Evolutionary conservation across 2,113 vertebrate genomes (phyloP), one percentile per base, ranked within the genome.

Genomic region (Rhinoderma darwinii): DNA sequence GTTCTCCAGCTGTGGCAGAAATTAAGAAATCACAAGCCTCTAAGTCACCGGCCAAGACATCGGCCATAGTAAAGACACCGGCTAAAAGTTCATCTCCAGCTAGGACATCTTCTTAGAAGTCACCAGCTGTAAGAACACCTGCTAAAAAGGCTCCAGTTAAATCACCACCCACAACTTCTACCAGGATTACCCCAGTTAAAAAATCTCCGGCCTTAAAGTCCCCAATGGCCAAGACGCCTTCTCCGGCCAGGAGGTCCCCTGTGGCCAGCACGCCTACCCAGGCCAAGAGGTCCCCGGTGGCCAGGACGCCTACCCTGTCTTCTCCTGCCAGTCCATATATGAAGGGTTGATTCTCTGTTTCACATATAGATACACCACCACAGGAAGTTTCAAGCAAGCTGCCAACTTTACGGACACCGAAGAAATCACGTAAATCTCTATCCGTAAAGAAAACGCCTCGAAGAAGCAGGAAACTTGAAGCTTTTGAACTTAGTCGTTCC

Each of bases 291-390:
- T 22, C 63, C 8, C 47, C 44, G 1, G 41, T 35, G 5, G 47
- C 17, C 35, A 76, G 32, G 35, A 78, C 12, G 25, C 89, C 89
- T 22, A 56, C n/a, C 3, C 56, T 4, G 7, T 4, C 14, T 11
- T 66, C 75, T 8, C 84, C 77, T 32, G 17, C 47, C 0, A n/a
- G 76, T 4, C 74, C 77, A 14, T 80, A 32, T 84, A 86, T 20
- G 7, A 90, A 3, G 35, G 96, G 96, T 0, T 91, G 95, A 18
- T 96, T 97, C 90, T 97, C 96, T 12, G 73, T 96, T 70, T 96
- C 95, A 1, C 90, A 25, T 14, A 78, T 95, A 84, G 83, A 51
- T 32, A 92, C 94, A 0, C 92, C 95, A 0, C 92, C 94, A 3
- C 94, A 41, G 0, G 5, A 6, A 63, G 0, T 80, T 87, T 2